Percentiles rank a stretch among this genome's conserved stretches.
These are phyloP conservation scores for Protophormia terraenovae DNA, from an alignment of 2,888 invertebrate genomes.

Conservation along the genomic window DNA sequence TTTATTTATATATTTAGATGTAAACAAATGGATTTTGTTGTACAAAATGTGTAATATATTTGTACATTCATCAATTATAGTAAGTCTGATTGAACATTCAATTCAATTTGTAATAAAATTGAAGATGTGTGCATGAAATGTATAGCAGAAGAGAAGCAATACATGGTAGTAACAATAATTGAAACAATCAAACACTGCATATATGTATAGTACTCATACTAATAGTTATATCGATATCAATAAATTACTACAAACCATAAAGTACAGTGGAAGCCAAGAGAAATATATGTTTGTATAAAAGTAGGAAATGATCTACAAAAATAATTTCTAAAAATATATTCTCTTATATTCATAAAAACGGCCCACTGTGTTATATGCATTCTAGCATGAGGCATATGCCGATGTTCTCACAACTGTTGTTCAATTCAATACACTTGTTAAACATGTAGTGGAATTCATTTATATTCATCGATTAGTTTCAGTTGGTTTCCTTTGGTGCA, in stretches of 20 bases:
- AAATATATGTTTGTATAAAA: too few species aligned
- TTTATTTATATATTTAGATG: background rate
- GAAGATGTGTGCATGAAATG: background rate
- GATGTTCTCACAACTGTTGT: background rate
- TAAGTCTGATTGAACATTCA: background rate
- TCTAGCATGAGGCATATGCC: background rate
- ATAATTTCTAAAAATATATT: too few species aligned
- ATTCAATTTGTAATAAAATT: background rate
- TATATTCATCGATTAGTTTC: constrained; percentile 48
- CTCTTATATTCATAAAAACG: too few species aligned
- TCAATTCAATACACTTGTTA: background rate
- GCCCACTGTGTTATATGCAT: background rate
- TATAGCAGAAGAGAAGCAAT: background rate
- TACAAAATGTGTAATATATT: background rate
- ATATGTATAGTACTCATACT: background rate
- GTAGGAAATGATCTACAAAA: too few species aligned
- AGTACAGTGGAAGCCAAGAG: background rate
- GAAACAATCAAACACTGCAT: background rate
- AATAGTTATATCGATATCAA: background rate
- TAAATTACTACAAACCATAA: background rate
- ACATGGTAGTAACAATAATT: background rate
- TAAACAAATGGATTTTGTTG: constrained; percentile 19
- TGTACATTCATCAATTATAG: constrained; percentile 31
- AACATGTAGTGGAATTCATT: constrained; percentile 20
- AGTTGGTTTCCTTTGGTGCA: background rate